Evolutionary conservation across 1,140 invertebrate genomes (phyloP).

Genomic region (Drosophila teissieri): DNA sequence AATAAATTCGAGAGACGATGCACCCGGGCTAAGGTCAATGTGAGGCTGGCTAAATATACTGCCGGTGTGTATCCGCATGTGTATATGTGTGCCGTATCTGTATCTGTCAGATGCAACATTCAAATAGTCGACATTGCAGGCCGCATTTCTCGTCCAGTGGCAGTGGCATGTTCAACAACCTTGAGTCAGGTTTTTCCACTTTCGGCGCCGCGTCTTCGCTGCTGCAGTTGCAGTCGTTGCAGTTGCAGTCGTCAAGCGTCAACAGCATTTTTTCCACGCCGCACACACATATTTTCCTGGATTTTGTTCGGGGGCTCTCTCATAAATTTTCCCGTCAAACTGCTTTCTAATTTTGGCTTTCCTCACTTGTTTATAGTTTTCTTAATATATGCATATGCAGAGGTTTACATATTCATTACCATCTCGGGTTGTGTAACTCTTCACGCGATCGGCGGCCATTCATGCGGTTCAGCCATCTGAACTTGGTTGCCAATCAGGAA

Average conservation of each 20-base stretch:
- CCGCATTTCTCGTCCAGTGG: constrained; percentile 54
- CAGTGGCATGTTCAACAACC: constrained; percentile 80
- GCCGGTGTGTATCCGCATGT: constrained; percentile 15
- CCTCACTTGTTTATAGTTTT: constrained; percentile 50
- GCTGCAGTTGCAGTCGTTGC: constrained; percentile 19
- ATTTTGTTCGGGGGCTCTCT: constrained; percentile 38
- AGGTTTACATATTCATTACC: constrained; percentile 29
- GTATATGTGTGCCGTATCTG: constrained; percentile 34
- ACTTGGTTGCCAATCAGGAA: constrained; percentile 38
- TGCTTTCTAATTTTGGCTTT: constrained; percentile 77
- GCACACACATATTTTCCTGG: constrained; percentile 44
- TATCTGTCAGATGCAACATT: constrained; percentile 81
- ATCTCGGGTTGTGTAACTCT: constrained; percentile 70
- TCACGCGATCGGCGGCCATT: constrained; percentile 76
- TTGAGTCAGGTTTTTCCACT: constrained; percentile 85
- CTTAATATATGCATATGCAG: constrained; percentile 36
- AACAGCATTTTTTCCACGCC: constrained; percentile 55
- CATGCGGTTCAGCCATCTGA: constrained; percentile 55
- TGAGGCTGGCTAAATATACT: constrained; percentile 44
- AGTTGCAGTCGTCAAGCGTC: constrained; percentile 57
- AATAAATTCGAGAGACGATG: constrained; percentile 16
- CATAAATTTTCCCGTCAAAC: constrained; percentile 72
- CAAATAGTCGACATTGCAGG: constrained; percentile 72
- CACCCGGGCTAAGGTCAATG: constrained; percentile 80
- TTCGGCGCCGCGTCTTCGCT: constrained; percentile 56